A percentile compares a stretch with the other conserved stretches of the same genome.
These are phyloP conservation scores for Spisula subtruncata DNA, from an alignment of 2,888 invertebrate genomes.

Conservation along the genomic window DNA sequence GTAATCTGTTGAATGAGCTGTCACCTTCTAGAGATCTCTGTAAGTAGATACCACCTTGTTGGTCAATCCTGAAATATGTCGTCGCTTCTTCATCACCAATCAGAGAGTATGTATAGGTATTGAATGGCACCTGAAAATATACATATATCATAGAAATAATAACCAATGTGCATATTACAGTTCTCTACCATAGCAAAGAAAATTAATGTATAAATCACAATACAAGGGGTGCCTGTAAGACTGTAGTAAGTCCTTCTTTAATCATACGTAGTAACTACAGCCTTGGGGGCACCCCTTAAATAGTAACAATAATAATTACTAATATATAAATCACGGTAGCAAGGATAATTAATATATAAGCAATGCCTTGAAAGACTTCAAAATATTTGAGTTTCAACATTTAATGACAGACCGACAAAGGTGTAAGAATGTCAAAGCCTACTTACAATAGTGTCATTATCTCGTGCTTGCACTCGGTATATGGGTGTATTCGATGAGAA, in stretches of 20 bases:
- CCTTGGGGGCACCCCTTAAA: too few species aligned
- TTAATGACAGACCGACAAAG: too few species aligned
- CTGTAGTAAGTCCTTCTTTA: too few species aligned
- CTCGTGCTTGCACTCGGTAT: slow-evolving; percentile 71
- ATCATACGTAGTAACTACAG: too few species aligned
- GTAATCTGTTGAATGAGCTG: slow-evolving; percentile 47
- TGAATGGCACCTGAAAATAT: slow-evolving; percentile 33
- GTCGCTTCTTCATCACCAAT: slow-evolving; percentile 81
- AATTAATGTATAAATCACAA: neutral
- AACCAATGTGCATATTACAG: neutral
- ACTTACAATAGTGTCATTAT: slow-evolving; percentile 75
- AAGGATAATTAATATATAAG: too few species aligned
- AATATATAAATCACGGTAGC: too few species aligned
- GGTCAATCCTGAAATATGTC: slow-evolving; percentile 64
- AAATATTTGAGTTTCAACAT: too few species aligned
- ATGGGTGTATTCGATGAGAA: slow-evolving; percentile 55
- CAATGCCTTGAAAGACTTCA: too few species aligned
- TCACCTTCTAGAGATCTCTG: slow-evolving; percentile 47
- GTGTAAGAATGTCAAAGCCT: neutral
- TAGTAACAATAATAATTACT: too few species aligned
- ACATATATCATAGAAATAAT: too few species aligned
- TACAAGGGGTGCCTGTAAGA: too few species aligned
- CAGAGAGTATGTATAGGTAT: slow-evolving; percentile 56
- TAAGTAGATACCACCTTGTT: slow-evolving; percentile 60
- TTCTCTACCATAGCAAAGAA: too few species aligned